phyloP scores from a whole-genome alignment of 2,888 invertebrate species.

The Apotomis betuletana region DNA sequence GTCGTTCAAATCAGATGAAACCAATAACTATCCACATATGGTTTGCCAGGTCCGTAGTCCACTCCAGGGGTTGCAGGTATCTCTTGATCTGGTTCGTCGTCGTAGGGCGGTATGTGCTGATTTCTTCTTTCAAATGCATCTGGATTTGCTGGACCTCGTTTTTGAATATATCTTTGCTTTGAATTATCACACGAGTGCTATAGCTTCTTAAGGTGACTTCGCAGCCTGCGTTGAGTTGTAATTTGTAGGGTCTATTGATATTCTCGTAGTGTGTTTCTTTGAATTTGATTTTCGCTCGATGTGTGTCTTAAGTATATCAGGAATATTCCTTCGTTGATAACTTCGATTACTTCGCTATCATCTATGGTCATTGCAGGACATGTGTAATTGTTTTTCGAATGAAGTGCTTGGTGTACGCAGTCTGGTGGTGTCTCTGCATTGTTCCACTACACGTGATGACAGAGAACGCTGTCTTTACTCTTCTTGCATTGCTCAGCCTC shows the following conservation, averaged over 20 bases:
- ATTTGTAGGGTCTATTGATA: too few species aligned
- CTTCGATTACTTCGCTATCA: neutral
- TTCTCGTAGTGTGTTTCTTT: conserved; percentile 1
- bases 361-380: neutral
- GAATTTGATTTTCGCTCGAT: neutral
- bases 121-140: conserved; percentile 1
- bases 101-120: neutral
- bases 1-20: too few species aligned
- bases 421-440: neutral
- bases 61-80: neutral
- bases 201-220: neutral
- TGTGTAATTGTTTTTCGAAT: neutral
- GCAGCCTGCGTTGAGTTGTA: neutral
- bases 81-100: neutral
- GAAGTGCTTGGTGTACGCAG: neutral
- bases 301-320: neutral
- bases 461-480: neutral
- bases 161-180: too few species aligned
- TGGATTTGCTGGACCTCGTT: neutral
- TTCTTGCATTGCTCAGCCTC: neutral
- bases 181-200: too few species aligned
- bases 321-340: neutral
- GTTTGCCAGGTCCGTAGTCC: neutral
- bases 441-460: conserved; percentile 6
- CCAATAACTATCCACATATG: neutral